Conservation (phyloP, 2,113 vertebrate genomes). For the Verasper variegatus region DNA sequence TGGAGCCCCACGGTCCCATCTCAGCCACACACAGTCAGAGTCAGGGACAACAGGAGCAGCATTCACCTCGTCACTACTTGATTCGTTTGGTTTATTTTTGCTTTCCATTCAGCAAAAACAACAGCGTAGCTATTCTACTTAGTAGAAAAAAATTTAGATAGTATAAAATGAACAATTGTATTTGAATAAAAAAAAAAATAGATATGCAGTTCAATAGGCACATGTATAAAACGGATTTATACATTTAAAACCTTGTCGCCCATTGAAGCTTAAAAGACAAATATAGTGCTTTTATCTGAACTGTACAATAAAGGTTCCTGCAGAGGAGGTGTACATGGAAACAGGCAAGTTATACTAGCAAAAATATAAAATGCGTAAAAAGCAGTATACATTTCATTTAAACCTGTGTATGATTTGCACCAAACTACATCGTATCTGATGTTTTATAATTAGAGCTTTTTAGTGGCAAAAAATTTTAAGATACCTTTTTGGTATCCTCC, state of each 20-base stretch:
- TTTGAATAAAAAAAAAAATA: slow-evolving; percentile 73
- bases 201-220: slow-evolving; percentile 84
- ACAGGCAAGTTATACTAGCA: slow-evolving; percentile 64
- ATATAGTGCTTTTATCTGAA: slow-evolving; percentile 82
- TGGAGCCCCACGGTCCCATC: slow-evolving; percentile 32
- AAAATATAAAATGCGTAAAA: slow-evolving; percentile 75
- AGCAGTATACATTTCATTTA: slow-evolving; percentile 68
- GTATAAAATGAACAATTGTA: slow-evolving; percentile 79
- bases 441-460: slow-evolving; percentile 44
- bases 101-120: slow-evolving; percentile 70
- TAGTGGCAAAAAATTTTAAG: slow-evolving; percentile 67
- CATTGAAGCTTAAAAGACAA: slow-evolving; percentile 78
- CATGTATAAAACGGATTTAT: slow-evolving; percentile 88
- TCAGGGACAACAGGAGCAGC: slow-evolving; percentile 56
- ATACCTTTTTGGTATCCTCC: slow-evolving; percentile 54
- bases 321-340: slow-evolving; percentile 67
- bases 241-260: slow-evolving; percentile 86
- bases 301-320: slow-evolving; percentile 79
- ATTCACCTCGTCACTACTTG: slow-evolving; percentile 37
- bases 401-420: slow-evolving; percentile 55
- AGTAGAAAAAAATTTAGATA: slow-evolving; percentile 89
- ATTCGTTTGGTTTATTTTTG: slow-evolving; percentile 17
- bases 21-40: slow-evolving; percentile 32
- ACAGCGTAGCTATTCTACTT: slow-evolving; percentile 83
- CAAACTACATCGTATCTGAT: slow-evolving; percentile 55